phyloP scores from a whole-genome alignment of 92 coral and sea anemone genomes.

The Porites evermanni region DNA sequence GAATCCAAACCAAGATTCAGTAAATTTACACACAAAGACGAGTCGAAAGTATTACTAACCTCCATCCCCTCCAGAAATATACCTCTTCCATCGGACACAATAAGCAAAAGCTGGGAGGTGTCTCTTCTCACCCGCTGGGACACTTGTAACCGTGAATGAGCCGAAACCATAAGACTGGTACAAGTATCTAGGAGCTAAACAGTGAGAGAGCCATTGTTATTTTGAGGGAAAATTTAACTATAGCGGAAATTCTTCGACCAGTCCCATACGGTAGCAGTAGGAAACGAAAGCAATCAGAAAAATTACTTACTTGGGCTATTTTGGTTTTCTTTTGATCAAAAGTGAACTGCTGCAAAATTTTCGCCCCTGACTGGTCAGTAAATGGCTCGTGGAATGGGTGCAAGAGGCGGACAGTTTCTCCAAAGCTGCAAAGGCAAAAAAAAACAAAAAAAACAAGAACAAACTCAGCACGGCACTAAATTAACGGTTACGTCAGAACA shows the following conservation, averaged over 20 bases:
- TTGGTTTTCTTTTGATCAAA: slow-evolving; percentile 97
- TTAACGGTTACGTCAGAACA: background rate
- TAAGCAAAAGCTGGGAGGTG: slow-evolving; percentile 87
- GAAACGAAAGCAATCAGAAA: too few relatives aligned
- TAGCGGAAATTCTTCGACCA: background rate
- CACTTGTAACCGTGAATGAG: slow-evolving; percentile 79
- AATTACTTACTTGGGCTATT: slow-evolving; percentile 82
- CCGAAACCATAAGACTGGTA: slow-evolving; percentile 86
- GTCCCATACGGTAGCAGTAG: background rate
- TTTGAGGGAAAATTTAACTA: too few relatives aligned
- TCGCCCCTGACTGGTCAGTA: slow-evolving; percentile 96
- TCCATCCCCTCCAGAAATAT: slow-evolving; percentile 97
- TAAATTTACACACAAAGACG: background rate
- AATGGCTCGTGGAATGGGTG: slow-evolving; percentile 98
- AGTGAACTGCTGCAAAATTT: slow-evolving; percentile 89
- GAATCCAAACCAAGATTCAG: background rate
- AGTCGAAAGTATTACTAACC: slow-evolving; percentile 51
- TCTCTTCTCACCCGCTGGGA: slow-evolving; percentile 72
- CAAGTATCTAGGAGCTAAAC: slow-evolving; percentile 82
- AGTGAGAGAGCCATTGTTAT: background rate
- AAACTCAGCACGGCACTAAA: background rate
- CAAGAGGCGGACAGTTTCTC: slow-evolving; percentile 89
- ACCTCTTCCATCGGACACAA: slow-evolving; percentile 98
- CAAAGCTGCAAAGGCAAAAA: slow-evolving; percentile 67
- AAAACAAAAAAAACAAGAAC: background rate